phyloP scores from a whole-genome alignment of 1,140 invertebrate species.

The Mya arenaria region DNA sequence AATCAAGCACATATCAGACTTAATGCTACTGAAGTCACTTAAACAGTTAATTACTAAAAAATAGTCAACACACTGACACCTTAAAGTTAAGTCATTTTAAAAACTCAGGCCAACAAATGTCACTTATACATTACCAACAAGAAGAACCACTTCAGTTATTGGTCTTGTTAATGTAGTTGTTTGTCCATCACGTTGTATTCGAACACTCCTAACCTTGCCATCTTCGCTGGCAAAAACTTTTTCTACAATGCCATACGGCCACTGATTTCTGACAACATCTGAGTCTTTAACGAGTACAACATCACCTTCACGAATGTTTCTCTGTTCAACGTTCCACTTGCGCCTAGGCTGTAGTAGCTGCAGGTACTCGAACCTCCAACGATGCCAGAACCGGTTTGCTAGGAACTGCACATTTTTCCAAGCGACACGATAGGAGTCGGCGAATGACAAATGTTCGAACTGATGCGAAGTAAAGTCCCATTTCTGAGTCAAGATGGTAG shows the following conservation, averaged over 20 bases:
- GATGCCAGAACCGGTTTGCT: slow-evolving; percentile 35
- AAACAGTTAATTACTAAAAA: too few relatives aligned
- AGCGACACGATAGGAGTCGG: slow-evolving; percentile 19
- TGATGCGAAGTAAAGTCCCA: not conserved
- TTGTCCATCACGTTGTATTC: slow-evolving; percentile 2
- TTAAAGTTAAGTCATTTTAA: too few relatives aligned
- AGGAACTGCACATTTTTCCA: slow-evolving; percentile 50
- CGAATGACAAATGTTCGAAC: not conserved
- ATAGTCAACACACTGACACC: too few relatives aligned
- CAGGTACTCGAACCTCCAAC: not conserved
- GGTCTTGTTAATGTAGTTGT: slow-evolving; percentile 21
- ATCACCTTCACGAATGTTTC: slow-evolving; percentile 15
- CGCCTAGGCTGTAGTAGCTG: not conserved
- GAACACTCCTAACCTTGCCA: not conserved
- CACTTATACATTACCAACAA: too few relatives aligned
- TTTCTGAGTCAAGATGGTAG: slow-evolving; percentile 39
- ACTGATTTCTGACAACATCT: not conserved
- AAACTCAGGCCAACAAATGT: too few relatives aligned
- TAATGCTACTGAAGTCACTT: too few relatives aligned
- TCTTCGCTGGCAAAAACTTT: not conserved
- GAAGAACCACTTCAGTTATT: slow-evolving; percentile 35
- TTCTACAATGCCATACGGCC: not conserved
- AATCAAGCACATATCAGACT: too few relatives aligned
- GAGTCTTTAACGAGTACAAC: slow-evolving; percentile 13
- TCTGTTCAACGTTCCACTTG: not conserved